A percentile compares a stretch with the other conserved stretches of the same genome.
Conservation (phyloP, 2,888 invertebrate species). For the Troilus luridus region DNA sequence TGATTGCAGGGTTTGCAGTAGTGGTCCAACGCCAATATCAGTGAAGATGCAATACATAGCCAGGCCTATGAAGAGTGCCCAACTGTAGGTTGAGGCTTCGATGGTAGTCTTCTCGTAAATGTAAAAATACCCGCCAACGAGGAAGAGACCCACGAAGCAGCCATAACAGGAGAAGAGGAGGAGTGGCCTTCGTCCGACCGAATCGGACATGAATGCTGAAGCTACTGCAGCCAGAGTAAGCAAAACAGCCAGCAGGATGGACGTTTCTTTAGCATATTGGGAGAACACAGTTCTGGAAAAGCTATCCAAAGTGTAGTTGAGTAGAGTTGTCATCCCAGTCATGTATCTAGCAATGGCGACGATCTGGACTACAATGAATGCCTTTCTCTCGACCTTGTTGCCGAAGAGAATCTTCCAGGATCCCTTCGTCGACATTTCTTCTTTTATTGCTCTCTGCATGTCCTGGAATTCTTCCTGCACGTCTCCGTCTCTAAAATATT, state of each 20-base stretch:
- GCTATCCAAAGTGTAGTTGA: slow-evolving; percentile 59
- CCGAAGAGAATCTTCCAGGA: slow-evolving; percentile 61
- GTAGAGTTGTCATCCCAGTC: slow-evolving; percentile 57
- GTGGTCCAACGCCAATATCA: slow-evolving; percentile 63
- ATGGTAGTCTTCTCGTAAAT: slow-evolving; percentile 59
- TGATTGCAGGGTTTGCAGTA: too few species aligned
- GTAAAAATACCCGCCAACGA: slow-evolving; percentile 62
- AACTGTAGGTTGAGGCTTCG: slow-evolving; percentile 49
- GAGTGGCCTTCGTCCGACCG: slow-evolving; percentile 60
- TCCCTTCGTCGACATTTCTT: slow-evolving; percentile 44
- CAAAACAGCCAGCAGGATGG: slow-evolving; percentile 52
- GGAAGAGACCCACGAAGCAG: slow-evolving; percentile 48
- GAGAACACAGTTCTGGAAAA: slow-evolving; percentile 44
- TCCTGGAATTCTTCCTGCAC: slow-evolving; percentile 65
- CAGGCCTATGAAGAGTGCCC: slow-evolving; percentile 62
- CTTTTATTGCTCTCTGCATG: slow-evolving; percentile 39
- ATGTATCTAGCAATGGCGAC: slow-evolving; percentile 40
- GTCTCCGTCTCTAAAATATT: slow-evolving; percentile 67
- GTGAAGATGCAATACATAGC: slow-evolving; percentile 62
- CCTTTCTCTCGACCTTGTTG: slow-evolving; percentile 61
- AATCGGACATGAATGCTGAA: slow-evolving; percentile 58
- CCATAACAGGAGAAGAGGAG: slow-evolving; percentile 60
- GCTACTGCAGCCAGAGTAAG: slow-evolving; percentile 45
- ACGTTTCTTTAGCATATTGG: slow-evolving; percentile 3
- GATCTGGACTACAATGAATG: slow-evolving; percentile 53